Evolutionary conservation across 1,140 invertebrate genomes (phyloP).

Genomic region (Orchestia grillus): DNA sequence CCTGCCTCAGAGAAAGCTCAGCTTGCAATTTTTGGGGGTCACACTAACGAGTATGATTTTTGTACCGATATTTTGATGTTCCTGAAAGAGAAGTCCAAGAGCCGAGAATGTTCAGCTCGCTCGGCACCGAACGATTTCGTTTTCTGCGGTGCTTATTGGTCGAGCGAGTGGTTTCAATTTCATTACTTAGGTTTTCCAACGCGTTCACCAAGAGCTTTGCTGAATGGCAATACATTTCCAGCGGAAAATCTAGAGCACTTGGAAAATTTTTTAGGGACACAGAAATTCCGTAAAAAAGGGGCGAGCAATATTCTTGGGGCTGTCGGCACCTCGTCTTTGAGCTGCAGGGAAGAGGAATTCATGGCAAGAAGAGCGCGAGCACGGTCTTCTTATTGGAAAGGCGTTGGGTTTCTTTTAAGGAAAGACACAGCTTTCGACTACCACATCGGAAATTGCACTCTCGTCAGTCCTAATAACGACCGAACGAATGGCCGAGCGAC

Average conservation of each 20-base stretch:
- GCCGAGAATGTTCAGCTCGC: not conserved
- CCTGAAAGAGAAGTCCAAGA: not conserved
- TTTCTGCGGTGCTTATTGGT: not conserved
- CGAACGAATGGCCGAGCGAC: slow-evolving; percentile 13
- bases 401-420: slow-evolving; percentile 47
- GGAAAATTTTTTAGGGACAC: not conserved
- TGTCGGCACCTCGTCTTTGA: slow-evolving; percentile 35
- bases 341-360: slow-evolving; percentile 17
- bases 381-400: slow-evolving; percentile 41
- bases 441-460: slow-evolving; percentile 51
- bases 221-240: slow-evolving; percentile 1
- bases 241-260: not conserved
- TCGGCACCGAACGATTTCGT: not conserved
- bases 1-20: not conserved
- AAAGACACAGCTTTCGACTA: slow-evolving; percentile 40
- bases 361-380: not conserved
- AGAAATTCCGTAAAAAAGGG: not conserved
- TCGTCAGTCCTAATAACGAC: slow-evolving; percentile 13
- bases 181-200: not conserved
- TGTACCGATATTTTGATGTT: not conserved
- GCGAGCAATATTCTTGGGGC: not conserved
- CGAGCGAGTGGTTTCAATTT: not conserved
- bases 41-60: not conserved
- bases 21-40: not conserved
- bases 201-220: not conserved